phyloP scores from a whole-genome alignment of 2,113 vertebrate species.

The Limanda limanda region DNA sequence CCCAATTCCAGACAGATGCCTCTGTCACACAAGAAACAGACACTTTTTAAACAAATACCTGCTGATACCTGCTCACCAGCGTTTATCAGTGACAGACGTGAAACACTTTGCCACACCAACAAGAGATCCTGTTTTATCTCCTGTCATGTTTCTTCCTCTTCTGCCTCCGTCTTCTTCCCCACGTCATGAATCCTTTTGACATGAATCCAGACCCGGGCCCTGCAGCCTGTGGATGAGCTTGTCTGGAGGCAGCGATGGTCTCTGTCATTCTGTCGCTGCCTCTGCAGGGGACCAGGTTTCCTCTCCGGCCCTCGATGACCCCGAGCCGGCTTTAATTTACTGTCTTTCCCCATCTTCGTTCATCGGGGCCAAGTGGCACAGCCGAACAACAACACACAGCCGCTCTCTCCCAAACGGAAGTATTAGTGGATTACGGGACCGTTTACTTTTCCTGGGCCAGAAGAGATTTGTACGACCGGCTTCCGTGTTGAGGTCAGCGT shows the following conservation, averaged over 20 bases:
- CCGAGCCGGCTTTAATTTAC: slow-evolving; percentile 47
- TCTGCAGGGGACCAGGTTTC: slow-evolving; percentile 22
- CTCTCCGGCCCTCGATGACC: slow-evolving; percentile 28
- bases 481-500: slow-evolving; percentile 30
- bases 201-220: slow-evolving; percentile 57
- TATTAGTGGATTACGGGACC: slow-evolving; percentile 60
- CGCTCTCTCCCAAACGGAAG: slow-evolving; percentile 31
- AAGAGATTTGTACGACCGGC: slow-evolving; percentile 33
- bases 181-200: slow-evolving; percentile 29
- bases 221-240: slow-evolving; percentile 24
- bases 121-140: too few relatives aligned
- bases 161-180: slow-evolving; percentile 25
- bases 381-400: slow-evolving; percentile 57
- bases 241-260: slow-evolving; percentile 40
- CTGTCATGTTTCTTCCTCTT: slow-evolving; percentile 9
- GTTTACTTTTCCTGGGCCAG: slow-evolving; percentile 62
- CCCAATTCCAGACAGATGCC: too few relatives aligned
- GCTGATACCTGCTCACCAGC: too few relatives aligned
- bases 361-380: slow-evolving; percentile 43
- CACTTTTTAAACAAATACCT: too few relatives aligned
- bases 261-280: slow-evolving; percentile 48
- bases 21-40: too few relatives aligned
- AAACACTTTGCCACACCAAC: too few relatives aligned
- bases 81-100: too few relatives aligned
- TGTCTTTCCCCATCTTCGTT: slow-evolving; percentile 53